Evolutionary conservation across 2,797 vertebrate species (phyloP).

Genomic region (Tauraco hartlaubi): DNA sequence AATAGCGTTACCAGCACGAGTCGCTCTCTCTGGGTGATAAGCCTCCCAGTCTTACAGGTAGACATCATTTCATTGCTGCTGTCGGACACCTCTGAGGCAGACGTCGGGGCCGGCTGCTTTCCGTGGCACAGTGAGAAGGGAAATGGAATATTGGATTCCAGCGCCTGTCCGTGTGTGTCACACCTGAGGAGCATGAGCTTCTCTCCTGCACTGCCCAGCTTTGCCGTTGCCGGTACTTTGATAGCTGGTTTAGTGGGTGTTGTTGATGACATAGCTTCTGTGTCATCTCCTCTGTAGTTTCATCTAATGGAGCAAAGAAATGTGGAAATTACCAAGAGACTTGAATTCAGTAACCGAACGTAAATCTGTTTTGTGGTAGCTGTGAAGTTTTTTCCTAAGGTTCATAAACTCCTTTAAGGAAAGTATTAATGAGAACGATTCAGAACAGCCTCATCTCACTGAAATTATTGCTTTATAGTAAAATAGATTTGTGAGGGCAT

Average conservation of each 20-base stretch:
- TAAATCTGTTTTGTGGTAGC: not conserved
- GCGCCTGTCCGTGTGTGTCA: rapidly evolving
- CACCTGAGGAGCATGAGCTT: not conserved
- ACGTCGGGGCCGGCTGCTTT: rapidly evolving
- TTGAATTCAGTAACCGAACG: not conserved
- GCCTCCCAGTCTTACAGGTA: not conserved
- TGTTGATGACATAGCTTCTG: not conserved
- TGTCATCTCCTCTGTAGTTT: not conserved
- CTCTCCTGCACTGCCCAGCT: not conserved
- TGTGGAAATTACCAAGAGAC: not conserved
- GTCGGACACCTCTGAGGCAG: not conserved
- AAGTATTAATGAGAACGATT: constrained; percentile 5
- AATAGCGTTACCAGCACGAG: not conserved
- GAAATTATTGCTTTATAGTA: not conserved
- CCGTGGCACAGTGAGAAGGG: not conserved
- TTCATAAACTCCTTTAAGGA: not conserved
- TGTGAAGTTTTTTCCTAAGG: constrained; percentile 9
- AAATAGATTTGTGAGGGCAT: not conserved
- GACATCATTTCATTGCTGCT: not conserved
- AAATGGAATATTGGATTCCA: not conserved
- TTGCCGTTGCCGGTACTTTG: rapidly evolving
- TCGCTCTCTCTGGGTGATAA: rapidly evolving
- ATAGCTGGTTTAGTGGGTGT: not conserved
- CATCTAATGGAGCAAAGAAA: not conserved
- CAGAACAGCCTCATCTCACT: not conserved